Conservation (phyloP, 2,888 invertebrate genomes). For the Leucozona laternaria region DNA sequence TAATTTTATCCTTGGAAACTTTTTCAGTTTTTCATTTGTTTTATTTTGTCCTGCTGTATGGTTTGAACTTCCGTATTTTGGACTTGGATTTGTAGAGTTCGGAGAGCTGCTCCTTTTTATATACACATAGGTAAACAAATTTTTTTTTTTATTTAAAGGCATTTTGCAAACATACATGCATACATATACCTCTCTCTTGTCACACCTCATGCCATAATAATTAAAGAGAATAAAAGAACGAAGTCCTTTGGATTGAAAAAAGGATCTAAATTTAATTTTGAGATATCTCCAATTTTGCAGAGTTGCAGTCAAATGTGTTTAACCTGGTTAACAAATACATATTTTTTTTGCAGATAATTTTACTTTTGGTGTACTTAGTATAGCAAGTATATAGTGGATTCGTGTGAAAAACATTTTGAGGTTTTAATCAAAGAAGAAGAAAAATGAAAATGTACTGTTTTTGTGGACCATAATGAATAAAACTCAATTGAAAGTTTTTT, state of each 20-base stretch:
- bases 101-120: constrained; percentile 54
- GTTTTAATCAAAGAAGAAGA: too few relatives aligned
- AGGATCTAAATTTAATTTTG: not conserved
- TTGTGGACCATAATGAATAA: too few relatives aligned
- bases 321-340: too few relatives aligned
- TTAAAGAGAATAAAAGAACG: not conserved
- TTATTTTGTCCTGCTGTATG: constrained; percentile 80
- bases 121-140: not conserved
- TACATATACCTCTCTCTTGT: not conserved
- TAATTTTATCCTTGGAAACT: constrained; percentile 81
- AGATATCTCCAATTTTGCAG: too few relatives aligned
- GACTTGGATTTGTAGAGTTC: constrained; percentile 24
- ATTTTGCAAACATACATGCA: not conserved
- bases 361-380: too few relatives aligned
- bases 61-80: constrained; percentile 72
- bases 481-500: too few relatives aligned
- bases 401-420: too few relatives aligned
- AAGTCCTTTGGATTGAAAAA: not conserved
- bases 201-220: not conserved
- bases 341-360: too few relatives aligned
- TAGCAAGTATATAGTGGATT: too few relatives aligned
- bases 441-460: too few relatives aligned
- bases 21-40: constrained; percentile 74
- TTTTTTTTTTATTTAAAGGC: not conserved
- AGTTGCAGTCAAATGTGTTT: too few relatives aligned